Evolutionary conservation across 1,140 invertebrate genomes (phyloP).

Genomic region (Acromyrmex heyeri): DNA sequence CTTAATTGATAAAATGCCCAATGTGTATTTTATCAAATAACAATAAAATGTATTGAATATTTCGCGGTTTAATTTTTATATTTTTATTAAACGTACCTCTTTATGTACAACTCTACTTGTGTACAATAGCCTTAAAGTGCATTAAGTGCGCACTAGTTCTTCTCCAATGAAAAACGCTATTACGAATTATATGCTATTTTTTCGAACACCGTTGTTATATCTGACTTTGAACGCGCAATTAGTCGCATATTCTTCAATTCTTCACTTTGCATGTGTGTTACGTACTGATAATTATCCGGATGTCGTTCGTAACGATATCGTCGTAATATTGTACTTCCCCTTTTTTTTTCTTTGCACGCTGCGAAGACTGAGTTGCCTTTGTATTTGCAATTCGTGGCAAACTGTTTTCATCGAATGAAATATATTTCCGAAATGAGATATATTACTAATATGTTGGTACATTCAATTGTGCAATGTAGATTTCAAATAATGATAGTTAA

Average conservation of each 20-base stretch:
- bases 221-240: background rate
- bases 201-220: background rate
- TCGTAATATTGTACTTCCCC: background rate
- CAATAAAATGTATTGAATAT: too few relatives aligned
- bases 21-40: too few relatives aligned
- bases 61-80: too few relatives aligned
- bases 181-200: background rate
- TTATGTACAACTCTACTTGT: too few relatives aligned
- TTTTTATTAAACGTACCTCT: too few relatives aligned
- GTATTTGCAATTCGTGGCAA: background rate
- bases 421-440: background rate
- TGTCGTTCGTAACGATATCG: slow-evolving; percentile 48
- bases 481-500: background rate
- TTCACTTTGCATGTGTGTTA: slow-evolving; percentile 14
- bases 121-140: too few relatives aligned
- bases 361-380: background rate
- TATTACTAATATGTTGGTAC: background rate
- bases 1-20: too few relatives aligned
- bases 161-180: too few relatives aligned
- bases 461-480: background rate
- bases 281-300: slow-evolving; percentile 50
- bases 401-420: background rate
- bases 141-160: too few relatives aligned
- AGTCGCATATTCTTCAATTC: slow-evolving; percentile 29
- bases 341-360: background rate